phyloP scores from a whole-genome alignment of 2,888 invertebrate species.

The Luperina nickerlii region DNA sequence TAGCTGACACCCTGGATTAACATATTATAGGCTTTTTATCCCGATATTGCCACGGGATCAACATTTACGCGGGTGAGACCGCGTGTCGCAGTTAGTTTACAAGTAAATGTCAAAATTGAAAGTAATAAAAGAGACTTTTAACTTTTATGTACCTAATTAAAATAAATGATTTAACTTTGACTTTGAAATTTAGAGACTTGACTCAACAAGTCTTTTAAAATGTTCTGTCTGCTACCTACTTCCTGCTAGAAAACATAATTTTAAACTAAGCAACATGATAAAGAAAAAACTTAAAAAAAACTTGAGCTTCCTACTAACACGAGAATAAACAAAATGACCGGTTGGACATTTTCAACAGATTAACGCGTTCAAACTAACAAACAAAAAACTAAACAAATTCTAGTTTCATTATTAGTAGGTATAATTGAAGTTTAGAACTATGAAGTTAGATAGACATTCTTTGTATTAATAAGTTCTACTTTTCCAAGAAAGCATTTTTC shows the following conservation, averaged over 20 bases:
- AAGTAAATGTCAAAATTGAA: not conserved
- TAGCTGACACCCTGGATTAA: too few relatives aligned
- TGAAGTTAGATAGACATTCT: too few relatives aligned
- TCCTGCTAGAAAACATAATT: not conserved
- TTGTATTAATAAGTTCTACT: not conserved
- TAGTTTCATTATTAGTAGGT: too few relatives aligned
- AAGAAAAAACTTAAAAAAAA: not conserved
- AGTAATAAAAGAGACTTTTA: not conserved
- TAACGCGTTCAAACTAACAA: too few relatives aligned
- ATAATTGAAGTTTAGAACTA: not conserved
- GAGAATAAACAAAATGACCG: not conserved
- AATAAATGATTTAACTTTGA: not conserved
- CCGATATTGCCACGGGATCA: too few relatives aligned
- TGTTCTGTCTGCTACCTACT: not conserved
- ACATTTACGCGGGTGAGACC: too few relatives aligned
- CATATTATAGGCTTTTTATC: too few relatives aligned
- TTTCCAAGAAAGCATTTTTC: not conserved
- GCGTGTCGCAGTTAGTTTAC: too few relatives aligned
- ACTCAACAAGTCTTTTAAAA: not conserved
- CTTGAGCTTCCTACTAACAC: not conserved
- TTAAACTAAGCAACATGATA: not conserved
- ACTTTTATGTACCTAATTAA: not conserved
- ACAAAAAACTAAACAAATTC: too few relatives aligned
- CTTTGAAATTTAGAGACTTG: not conserved
- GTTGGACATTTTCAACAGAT: not conserved